Evolutionary conservation across 2,113 vertebrate species (phyloP).

Genomic region (Tychaedon coryphoeus): DNA sequence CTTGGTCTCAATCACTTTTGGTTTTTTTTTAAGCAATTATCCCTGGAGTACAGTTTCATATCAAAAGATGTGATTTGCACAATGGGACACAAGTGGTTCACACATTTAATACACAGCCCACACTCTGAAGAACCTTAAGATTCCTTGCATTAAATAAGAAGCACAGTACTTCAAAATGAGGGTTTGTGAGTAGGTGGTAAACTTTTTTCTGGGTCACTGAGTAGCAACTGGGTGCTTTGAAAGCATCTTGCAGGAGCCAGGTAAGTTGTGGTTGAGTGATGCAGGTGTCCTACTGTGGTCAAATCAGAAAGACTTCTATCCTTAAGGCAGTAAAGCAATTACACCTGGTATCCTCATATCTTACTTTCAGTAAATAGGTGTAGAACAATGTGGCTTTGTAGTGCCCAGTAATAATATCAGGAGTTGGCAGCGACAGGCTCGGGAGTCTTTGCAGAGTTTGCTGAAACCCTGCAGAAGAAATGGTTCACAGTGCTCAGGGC

Average conservation of each 20-base stretch:
- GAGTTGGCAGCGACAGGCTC: neutral
- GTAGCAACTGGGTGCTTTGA: conserved; percentile 36
- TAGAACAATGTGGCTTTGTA: conserved; percentile 50
- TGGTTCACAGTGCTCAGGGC: neutral
- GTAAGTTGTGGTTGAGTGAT: neutral
- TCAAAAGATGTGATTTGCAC: neutral
- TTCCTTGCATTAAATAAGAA: neutral
- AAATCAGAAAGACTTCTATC: conserved; percentile 55
- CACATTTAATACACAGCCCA: neutral
- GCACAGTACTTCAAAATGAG: neutral
- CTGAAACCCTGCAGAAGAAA: neutral
- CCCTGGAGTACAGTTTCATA: neutral
- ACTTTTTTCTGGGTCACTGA: conserved; percentile 40
- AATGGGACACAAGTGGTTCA: neutral
- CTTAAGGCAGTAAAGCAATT: conserved; percentile 43
- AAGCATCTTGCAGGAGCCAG: conserved; percentile 31
- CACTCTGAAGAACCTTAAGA: neutral
- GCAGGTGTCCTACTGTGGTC: conserved; percentile 63
- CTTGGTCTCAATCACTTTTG: neutral
- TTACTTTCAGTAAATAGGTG: conserved; percentile 33
- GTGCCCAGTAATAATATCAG: conserved; percentile 6
- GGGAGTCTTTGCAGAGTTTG: neutral
- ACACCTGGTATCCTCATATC: conserved; percentile 45
- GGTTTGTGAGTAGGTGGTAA: conserved; percentile 35
- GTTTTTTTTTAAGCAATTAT: neutral